phyloP scores from a whole-genome alignment of 2,888 invertebrate genomes.

The Temnothorax rugatulus region DNA sequence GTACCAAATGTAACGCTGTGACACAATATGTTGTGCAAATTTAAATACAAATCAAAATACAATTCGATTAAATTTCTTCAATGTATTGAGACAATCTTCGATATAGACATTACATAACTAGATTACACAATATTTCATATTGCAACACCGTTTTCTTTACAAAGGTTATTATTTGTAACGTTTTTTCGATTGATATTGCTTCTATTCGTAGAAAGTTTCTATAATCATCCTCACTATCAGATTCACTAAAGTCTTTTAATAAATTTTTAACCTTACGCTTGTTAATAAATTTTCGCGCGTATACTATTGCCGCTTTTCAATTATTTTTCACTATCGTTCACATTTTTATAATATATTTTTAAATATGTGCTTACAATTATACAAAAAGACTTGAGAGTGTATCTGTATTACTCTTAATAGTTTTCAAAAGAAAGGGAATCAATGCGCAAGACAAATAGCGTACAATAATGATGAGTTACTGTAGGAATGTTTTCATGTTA shows the following conservation, averaged over 20 bases:
- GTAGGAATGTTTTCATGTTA: not conserved
- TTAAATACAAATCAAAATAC: not conserved
- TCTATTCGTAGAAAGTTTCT: not conserved
- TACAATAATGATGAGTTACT: not conserved
- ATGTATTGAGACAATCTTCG: not conserved
- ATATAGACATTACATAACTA: not conserved
- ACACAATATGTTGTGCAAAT: not conserved
- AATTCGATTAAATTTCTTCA: not conserved
- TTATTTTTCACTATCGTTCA: not conserved
- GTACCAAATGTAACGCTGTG: not conserved
- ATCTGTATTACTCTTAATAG: not conserved
- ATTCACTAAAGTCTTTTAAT: not conserved
- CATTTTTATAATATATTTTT: not conserved
- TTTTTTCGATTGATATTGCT: not conserved
- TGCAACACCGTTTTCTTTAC: not conserved
- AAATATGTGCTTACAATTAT: not conserved
- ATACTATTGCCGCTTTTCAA: not conserved
- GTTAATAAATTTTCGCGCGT: not conserved
- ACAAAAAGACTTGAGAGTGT: not conserved
- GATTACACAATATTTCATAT: not conserved
- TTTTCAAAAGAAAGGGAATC: not conserved
- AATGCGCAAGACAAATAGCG: not conserved
- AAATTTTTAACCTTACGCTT: not conserved
- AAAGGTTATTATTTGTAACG: not conserved
- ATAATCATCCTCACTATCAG: not conserved